These are phyloP conservation scores for Eristalis tenax DNA, from an alignment of 2,888 invertebrate species.

Conservation along the genomic window DNA sequence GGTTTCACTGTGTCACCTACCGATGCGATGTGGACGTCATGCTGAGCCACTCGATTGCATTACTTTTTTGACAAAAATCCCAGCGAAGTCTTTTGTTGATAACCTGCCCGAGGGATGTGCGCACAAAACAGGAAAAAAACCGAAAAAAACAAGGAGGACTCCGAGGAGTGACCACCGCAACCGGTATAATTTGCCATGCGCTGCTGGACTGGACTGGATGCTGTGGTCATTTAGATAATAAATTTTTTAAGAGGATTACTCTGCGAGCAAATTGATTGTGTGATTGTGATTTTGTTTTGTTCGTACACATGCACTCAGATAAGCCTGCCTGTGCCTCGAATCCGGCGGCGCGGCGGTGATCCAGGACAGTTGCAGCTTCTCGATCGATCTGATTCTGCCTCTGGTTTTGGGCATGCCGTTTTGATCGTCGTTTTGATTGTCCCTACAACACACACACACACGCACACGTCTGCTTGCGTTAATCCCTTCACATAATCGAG, in stretches of 20 bases:
- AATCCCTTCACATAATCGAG: constrained; percentile 49
- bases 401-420: constrained; percentile 1
- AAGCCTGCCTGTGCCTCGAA: constrained; percentile 15
- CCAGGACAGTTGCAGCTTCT: not conserved
- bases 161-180: constrained; percentile 52
- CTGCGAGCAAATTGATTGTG: constrained; percentile 68
- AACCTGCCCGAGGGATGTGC: constrained; percentile 48
- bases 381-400: not conserved
- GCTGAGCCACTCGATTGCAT: constrained; percentile 19
- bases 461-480: too few species aligned
- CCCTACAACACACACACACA: not conserved
- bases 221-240: constrained; percentile 59
- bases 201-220: constrained; percentile 51
- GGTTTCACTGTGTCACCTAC: constrained; percentile 4
- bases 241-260: constrained; percentile 64
- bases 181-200: constrained; percentile 66
- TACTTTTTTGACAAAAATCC: constrained; percentile 37
- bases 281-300: constrained; percentile 69
- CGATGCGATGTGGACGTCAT: constrained; percentile 44
- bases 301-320: constrained; percentile 38
- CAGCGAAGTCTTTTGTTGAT: constrained; percentile 47
- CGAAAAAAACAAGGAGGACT: constrained; percentile 3
- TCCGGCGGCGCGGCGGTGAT: not conserved
- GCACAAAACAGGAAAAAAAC: constrained; percentile 4
- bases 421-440: not conserved